Evolutionary conservation across 2,797 vertebrate species (phyloP), one percentile per base, ranked within the genome.

Genomic region (Dipus sagitta): DNA sequence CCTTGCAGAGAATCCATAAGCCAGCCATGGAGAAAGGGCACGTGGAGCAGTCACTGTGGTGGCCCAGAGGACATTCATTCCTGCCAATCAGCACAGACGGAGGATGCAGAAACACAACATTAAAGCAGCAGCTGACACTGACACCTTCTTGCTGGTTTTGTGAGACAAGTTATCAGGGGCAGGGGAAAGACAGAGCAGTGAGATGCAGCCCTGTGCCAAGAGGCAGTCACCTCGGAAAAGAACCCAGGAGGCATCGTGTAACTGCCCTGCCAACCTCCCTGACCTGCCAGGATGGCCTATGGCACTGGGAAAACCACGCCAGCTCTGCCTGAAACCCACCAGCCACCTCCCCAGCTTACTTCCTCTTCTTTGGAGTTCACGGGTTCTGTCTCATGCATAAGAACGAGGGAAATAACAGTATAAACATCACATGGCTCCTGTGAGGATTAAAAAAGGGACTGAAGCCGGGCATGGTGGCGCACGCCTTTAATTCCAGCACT

Each of bases 141-240:
- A 32, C 30, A 18, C 13, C 32, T 88, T 64, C 62, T 10, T 9
- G 10, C 15, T 14, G 28, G 18, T 17, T 6, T 54, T 21, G 9
- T 11, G 58, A 82, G n/a, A 77, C 64, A 86, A 60, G 54, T 38
- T 32, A 90, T 64, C 26, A 62, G 75, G 1, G 38, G 77, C 0
- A 5, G 77, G 8, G 75, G 71, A 10, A 38, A 64, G 42, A 74
- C 8, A 38, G 17, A 65, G 42, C 18, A 47, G 4, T 7, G n/a
- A 76, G 12, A 0, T 68, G 58, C 6, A 12, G 74, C 24, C 17
- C 42, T 38, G 23, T 42, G 30, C 72, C 3, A 26, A 54, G 54
- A 10, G 24, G 28, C 0, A 0, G 0, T 21, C 32, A 1, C 11
- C 6, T 6, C 1, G 13, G 32, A 4, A 58, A 14, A 26, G 28